These are phyloP conservation scores for Ceryle rudis DNA, from an alignment of 2,797 vertebrate genomes.

Conservation along the genomic window DNA sequence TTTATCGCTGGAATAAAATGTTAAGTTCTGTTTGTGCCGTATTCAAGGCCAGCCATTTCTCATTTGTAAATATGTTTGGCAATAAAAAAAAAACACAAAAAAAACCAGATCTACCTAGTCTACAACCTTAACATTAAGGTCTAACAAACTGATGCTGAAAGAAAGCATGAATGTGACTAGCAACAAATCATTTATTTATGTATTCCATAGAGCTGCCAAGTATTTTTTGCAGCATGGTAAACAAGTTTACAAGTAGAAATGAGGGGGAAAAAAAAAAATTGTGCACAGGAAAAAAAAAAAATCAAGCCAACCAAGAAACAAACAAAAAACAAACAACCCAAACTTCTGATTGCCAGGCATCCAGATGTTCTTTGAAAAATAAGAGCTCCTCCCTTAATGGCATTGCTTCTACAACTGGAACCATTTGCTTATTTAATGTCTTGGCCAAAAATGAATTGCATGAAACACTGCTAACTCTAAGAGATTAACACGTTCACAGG, in stretches of 20 bases:
- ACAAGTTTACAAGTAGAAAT: not conserved
- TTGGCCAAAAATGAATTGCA: not conserved
- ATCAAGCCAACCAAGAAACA: not conserved
- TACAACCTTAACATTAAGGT: not conserved
- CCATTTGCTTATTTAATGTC: not conserved
- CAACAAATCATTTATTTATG: not conserved
- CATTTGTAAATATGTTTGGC: not conserved
- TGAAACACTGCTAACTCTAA: not conserved
- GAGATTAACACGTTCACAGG: not conserved
- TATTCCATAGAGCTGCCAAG: not conserved
- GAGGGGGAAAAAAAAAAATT: not conserved
- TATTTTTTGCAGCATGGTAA: not conserved
- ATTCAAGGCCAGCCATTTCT: not conserved
- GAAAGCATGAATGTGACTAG: not conserved
- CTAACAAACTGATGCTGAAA: not conserved
- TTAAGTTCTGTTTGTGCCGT: not conserved
- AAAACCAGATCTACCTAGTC: not conserved
- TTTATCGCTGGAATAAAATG: not conserved
- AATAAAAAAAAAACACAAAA: not conserved
- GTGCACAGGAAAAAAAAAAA: not conserved
- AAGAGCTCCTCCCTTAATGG: not conserved
- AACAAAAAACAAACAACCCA: rapidly evolving
- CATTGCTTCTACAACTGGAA: not conserved
- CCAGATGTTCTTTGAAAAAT: not conserved
- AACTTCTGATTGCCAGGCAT: not conserved